A percentile compares a stretch with the other conserved stretches of the same genome.
These are phyloP conservation scores for Drosophila infuscata DNA, from an alignment of 2,888 invertebrate genomes.

Conservation along the genomic window DNA sequence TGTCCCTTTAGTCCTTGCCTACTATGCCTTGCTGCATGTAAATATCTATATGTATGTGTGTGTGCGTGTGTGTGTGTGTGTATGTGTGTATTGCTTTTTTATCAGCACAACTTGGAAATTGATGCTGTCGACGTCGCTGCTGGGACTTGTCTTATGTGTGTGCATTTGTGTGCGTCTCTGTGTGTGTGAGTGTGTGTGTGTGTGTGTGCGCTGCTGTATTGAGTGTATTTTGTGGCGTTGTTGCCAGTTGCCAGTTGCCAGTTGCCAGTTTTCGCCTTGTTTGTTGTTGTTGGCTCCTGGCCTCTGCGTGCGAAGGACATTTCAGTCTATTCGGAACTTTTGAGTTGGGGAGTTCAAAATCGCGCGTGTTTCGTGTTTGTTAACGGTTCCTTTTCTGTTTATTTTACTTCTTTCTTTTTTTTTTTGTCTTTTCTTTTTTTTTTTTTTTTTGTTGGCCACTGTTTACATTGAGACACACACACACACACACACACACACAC, in stretches of 20 bases:
- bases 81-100: constrained; percentile 26
- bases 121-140: constrained; percentile 54
- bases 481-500: constrained; percentile 21
- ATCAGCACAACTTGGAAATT: constrained; percentile 56
- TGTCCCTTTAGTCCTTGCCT: constrained; percentile 57
- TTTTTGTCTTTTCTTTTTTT: neutral
- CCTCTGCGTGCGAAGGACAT: constrained; percentile 74
- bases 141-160: constrained; percentile 30
- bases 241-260: constrained; percentile 41
- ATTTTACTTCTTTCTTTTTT: neutral
- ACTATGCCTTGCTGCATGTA: constrained; percentile 5
- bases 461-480: constrained; percentile 23
- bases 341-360: constrained; percentile 80
- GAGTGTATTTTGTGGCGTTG: constrained; percentile 50
- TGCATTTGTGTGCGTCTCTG: constrained; percentile 21
- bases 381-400: constrained; percentile 19
- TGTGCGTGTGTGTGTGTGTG: constrained; percentile 14
- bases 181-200: constrained; percentile 1
- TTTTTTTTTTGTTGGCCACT: constrained; percentile 4
- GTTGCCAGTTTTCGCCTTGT: constrained; percentile 45
- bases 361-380: constrained; percentile 66
- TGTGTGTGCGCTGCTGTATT: constrained; percentile 28
- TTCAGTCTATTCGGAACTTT: constrained; percentile 80
- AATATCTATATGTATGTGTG: neutral
- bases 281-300: constrained; percentile 40